These are phyloP conservation scores for Tragelaphus scriptus DNA, from an alignment of 2,113 vertebrate genomes.

Conservation along the genomic window DNA sequence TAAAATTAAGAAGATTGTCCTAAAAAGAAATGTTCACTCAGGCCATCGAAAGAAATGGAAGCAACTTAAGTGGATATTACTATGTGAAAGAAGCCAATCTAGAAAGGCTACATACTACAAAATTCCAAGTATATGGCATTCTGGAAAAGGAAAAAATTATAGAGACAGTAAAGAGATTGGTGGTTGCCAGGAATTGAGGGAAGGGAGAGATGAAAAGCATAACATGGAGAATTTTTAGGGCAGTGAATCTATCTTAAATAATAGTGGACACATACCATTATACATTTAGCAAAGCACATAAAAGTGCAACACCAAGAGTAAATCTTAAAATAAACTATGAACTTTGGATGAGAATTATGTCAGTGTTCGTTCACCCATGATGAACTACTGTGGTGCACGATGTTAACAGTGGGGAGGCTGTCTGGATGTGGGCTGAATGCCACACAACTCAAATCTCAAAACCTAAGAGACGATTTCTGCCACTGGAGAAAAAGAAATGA, in stretches of 20 bases:
- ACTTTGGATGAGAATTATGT: neutral
- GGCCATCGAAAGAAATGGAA: neutral
- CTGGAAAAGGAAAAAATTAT: neutral
- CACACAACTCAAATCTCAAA: neutral
- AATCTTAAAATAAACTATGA: neutral
- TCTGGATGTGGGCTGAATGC: neutral
- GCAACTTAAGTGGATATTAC: neutral
- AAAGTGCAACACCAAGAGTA: neutral
- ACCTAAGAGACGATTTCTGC: neutral
- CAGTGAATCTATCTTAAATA: neutral
- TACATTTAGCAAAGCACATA: neutral
- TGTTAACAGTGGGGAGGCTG: accelerated
- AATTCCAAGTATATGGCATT: neutral
- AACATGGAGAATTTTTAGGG: neutral
- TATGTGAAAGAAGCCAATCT: neutral
- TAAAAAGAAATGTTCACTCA: neutral
- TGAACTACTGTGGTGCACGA: accelerated
- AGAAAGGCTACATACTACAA: neutral
- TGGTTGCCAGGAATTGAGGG: neutral
- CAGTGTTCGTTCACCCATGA: accelerated
- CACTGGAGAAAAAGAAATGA: neutral
- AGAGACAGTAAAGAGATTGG: neutral
- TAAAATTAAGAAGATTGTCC: neutral
- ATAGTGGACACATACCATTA: neutral
- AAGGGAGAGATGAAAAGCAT: neutral